Conservation (phyloP, 2,888 invertebrate genomes). For the Chironomus riparius region DNA sequence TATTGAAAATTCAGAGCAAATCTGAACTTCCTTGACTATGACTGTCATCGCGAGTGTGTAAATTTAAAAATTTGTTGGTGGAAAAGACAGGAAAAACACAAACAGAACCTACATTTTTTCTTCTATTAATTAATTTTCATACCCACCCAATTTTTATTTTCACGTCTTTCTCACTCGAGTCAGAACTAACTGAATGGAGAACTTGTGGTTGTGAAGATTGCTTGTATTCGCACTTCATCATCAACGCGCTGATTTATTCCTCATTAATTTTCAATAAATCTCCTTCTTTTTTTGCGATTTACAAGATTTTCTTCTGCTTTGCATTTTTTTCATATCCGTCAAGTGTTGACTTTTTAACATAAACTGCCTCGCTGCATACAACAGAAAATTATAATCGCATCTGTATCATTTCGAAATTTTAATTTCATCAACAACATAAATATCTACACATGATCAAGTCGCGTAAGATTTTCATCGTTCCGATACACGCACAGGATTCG, state of each 20-base stretch:
- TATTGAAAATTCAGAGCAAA: background rate
- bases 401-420: background rate
- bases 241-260: background rate
- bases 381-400: background rate
- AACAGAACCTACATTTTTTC: background rate
- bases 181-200: background rate
- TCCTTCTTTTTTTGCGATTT: too few species aligned
- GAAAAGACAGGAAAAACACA: background rate
- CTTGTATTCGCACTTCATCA: background rate
- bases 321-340: background rate
- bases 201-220: too few species aligned
- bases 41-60: background rate
- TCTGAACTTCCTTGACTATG: background rate
- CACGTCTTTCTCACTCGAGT: background rate
- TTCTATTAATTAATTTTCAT: background rate
- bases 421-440: background rate
- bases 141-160: conserved; percentile 3
- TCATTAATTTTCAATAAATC: background rate
- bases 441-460: background rate
- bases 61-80: background rate
- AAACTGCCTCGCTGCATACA: background rate
- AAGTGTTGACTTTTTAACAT: background rate
- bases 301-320: background rate
- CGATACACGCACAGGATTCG: too few species aligned
- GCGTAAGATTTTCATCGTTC: background rate